These are phyloP conservation scores for Paraescarpia echinospica DNA, from an alignment of 1,140 invertebrate genomes.

Conservation along the genomic window DNA sequence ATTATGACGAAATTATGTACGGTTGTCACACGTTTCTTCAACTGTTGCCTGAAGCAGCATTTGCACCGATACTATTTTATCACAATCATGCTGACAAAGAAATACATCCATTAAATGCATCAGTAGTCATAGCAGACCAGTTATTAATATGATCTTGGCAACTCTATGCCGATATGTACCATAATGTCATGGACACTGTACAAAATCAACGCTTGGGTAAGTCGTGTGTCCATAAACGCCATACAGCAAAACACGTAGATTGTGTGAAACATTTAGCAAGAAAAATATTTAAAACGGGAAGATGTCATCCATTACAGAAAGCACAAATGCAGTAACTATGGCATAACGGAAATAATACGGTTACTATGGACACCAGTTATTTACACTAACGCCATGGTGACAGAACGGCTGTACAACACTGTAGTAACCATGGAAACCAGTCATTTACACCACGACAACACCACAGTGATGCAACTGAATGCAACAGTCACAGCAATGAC, in stretches of 20 bases:
- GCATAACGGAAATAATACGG: background rate
- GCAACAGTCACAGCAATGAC: background rate
- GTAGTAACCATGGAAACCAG: background rate
- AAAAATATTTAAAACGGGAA: background rate
- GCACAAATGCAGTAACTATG: background rate
- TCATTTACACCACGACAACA: background rate
- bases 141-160: background rate
- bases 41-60: no score
- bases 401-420: background rate
- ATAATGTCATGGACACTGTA: background rate
- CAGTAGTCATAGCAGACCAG: background rate
- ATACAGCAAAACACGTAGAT: background rate
- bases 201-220: background rate
- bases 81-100: background rate
- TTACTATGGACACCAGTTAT: background rate
- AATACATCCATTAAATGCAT: background rate
- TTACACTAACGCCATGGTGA: background rate
- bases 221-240: background rate
- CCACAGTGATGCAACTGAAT: background rate
- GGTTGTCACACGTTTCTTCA: no score
- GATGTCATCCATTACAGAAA: background rate
- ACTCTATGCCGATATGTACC: background rate
- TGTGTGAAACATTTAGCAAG: background rate
- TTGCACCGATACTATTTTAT: background rate
- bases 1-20: no score